Conservation (phyloP, 2,888 invertebrate species). For the Lepidochitona cinerea region DNA sequence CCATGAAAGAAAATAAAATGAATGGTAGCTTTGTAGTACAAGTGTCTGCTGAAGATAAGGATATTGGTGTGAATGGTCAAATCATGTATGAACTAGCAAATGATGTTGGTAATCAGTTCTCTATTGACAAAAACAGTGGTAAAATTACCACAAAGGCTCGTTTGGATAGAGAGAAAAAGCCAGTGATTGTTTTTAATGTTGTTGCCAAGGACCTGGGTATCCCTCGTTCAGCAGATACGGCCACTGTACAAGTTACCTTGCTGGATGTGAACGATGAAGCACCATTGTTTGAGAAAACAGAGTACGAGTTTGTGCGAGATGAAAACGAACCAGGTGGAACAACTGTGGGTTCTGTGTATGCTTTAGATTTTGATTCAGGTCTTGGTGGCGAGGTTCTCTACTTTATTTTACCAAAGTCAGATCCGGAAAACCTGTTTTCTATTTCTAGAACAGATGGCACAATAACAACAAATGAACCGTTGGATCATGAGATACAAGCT, state of each 20-base stretch:
- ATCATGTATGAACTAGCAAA: constrained; percentile 48
- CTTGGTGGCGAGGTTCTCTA: constrained; percentile 9
- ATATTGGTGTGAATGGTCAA: constrained; percentile 44
- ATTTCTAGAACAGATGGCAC: constrained; percentile 37
- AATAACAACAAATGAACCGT: constrained; percentile 36
- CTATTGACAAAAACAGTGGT: neutral
- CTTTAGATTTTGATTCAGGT: constrained; percentile 47
- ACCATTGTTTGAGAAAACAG: constrained; percentile 44
- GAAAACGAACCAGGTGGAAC: constrained; percentile 42
- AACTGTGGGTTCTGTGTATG: constrained; percentile 42
- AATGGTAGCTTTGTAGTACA: constrained; percentile 48
- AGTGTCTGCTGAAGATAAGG: constrained; percentile 56
- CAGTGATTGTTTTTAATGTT: constrained; percentile 46
- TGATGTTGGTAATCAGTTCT: constrained; percentile 41
- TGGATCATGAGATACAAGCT: constrained; percentile 48
- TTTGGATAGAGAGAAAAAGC: constrained; percentile 50
- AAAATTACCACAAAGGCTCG: constrained; percentile 38
- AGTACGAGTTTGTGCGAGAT: constrained; percentile 44
- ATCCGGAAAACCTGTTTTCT: neutral
- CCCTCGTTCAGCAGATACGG: constrained; percentile 39
- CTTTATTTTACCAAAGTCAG: neutral
- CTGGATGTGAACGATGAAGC: constrained; percentile 53
- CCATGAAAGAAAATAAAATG: constrained; percentile 58
- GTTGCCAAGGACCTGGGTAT: constrained; percentile 49
- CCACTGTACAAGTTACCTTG: constrained; percentile 43